Evolutionary conservation across 2,888 invertebrate genomes (phyloP), one percentile per base, ranked within the genome.

Genomic region (Raillietiella orientalis): DNA sequence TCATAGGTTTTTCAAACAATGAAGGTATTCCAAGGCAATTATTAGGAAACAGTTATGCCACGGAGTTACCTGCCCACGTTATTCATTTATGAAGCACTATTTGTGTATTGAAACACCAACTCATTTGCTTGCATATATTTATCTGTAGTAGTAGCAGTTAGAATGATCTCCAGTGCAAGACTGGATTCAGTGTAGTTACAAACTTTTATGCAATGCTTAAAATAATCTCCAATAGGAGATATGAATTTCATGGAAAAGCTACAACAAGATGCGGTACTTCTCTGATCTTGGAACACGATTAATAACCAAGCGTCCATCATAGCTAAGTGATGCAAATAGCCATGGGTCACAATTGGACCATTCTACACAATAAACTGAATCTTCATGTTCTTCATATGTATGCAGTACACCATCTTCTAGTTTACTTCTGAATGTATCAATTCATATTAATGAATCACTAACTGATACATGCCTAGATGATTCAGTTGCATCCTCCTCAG

Each of bases 331-430:
- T n/a, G 93, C 93, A 55, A 90, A 93, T 29, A 82, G 67, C 93
- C 93, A 96, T 9, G 93, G 87, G 52, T 96, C 93, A 14, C 77
- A 75, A 13, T 71, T 64, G 32, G 84, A 84, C 93, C 93, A 96
- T 47, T 87, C 87, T 0, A 71, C 77, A 39, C 74, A 71, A 50
- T 90, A 96, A 10, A 96, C 90, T 4, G 82, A 79, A 47, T 96
- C 93, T 44, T 93, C 93, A 41, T 96, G 90, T 37, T 84, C 79
- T 43, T 93, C 87, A 41, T 82, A 87, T 30, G 67, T 71, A 27
- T 72, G 70, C 4, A 93, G 54, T 0, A 87, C 62, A 2, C 82
- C 82, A 49, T 93, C 90, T 34, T 66, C 60, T 14, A 66, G 43
- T 28, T 17, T 17, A 8, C 19, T 17, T n/a, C 19, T 17, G 19